Base-by-base conservation (phyloP, 2,888 invertebrate genomes). In the Globia sparganii region DNA sequence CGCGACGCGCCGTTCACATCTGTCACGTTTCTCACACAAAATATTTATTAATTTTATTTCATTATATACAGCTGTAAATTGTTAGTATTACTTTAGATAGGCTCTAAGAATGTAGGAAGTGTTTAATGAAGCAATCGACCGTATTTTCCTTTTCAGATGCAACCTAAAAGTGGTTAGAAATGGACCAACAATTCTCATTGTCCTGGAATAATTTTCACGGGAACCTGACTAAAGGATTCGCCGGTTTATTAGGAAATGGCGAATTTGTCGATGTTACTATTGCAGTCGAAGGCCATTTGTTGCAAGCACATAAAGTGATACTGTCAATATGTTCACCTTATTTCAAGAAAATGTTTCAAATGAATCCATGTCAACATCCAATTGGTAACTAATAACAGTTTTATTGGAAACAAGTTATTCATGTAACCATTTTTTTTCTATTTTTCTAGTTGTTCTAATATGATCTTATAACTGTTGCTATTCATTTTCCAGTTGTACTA, bases 131-230 rank as follows among this genome's bases (percentile, higher is more conserved):
- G 34, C 83, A 46, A 75, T 80, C 46, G 43, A 49, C 68, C 8
- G 4, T 25, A 40, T 34, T 84, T 84, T 72, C 68, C 70, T 67
- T 91, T 92, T 67, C 90, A 94, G 92, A 94, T 94, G 94, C 91
- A 86, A 91, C 88, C 77, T 81, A 89, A 89, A 88, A 91, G 90
- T 91, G 91, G 88, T 95, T 97, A 95, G 92, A 95, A 93, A 97
- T 97, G 96, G 97, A 97, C 93, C 97, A 97, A 94, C 97, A 97
- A 94, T 97, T 97, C 92, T 98, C 98, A 92, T 96, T 98, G 93
- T 97, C 97, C 92, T 98, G 98, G 98, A 98, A 98, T 92, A 97
- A 98, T 95, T 98, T 98, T 96, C 97, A 97, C 94, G 97, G 97
- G 84, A 98, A 97, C 92, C 96, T 98, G 89, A 97, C 97, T 88